Conservation (phyloP, 1,140 invertebrate genomes). For the Mactra quadrangularis region DNA sequence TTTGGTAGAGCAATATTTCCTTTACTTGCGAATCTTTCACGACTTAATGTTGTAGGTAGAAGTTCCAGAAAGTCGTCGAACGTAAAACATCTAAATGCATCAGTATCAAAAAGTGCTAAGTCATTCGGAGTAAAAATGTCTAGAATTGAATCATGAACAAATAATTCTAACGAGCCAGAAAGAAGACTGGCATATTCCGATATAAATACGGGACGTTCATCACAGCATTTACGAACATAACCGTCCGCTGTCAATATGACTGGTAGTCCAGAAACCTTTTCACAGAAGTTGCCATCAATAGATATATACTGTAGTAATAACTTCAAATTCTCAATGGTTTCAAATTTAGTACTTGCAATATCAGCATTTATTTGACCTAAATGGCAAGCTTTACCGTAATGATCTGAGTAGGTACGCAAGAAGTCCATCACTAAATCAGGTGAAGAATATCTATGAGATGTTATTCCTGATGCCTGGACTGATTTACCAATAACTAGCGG, state of each 20-base stretch:
- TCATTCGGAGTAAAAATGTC: not conserved
- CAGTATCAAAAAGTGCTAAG: too few relatives aligned
- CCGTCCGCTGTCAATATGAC: slow-evolving; percentile 1
- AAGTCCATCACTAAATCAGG: not conserved
- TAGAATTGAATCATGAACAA: not conserved
- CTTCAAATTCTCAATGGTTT: not conserved
- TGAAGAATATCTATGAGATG: not conserved
- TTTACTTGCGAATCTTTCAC: not conserved
- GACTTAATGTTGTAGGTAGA: not conserved
- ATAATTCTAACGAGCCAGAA: not conserved
- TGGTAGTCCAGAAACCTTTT: not conserved
- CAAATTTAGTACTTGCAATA: not conserved
- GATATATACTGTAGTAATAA: not conserved
- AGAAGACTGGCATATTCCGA: not conserved
- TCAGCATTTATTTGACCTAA: not conserved
- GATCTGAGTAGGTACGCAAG: not conserved
- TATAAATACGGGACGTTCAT: not conserved
- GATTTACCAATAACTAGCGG: not conserved
- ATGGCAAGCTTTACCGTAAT: not conserved
- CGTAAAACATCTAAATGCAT: not conserved
- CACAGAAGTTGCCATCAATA: not conserved
- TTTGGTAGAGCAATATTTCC: not conserved
- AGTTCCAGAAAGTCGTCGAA: not conserved
- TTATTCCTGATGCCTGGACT: not conserved
- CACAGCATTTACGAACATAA: not conserved